Conservation (phyloP, 2,888 invertebrate species). For the Drosophila tripunctata region DNA sequence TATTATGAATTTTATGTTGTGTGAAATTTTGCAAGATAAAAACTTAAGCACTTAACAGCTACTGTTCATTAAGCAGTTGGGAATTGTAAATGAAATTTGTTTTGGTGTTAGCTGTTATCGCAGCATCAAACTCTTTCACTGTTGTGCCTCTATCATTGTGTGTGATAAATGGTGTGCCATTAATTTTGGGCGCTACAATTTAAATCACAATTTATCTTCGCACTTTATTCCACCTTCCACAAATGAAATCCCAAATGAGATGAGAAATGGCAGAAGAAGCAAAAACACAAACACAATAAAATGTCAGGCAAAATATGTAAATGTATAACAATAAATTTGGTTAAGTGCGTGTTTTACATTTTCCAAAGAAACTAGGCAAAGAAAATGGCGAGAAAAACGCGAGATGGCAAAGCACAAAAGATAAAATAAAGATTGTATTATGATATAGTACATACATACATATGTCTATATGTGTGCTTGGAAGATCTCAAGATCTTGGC, state of each 20-base stretch:
- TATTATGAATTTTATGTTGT: neutral
- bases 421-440: conserved; percentile 12
- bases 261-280: conserved; percentile 7
- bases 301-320: conserved; percentile 64
- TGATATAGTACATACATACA: too few species aligned
- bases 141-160: neutral
- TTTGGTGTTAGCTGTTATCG: neutral
- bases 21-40: neutral
- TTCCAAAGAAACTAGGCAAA: conserved; percentile 32
- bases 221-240: conserved; percentile 51
- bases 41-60: neutral
- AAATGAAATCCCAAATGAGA: conserved; percentile 11
- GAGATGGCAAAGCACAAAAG: conserved; percentile 3
- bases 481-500: conserved; percentile 54
- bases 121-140: neutral
- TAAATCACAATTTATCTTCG: conserved; percentile 36
- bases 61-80: conserved; percentile 9
- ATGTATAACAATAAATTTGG: conserved; percentile 67
- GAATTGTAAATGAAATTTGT: conserved; percentile 12
- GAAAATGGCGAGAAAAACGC: conserved; percentile 9
- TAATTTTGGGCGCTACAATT: conserved; percentile 32
- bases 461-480: too few species aligned
- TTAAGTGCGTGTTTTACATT: conserved; percentile 60
- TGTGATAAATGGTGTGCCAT: conserved; percentile 45
- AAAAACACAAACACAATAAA: conserved; percentile 42